phyloP scores from a whole-genome alignment of 2,113 vertebrate species.

The Gobiocypris rarus region DNA sequence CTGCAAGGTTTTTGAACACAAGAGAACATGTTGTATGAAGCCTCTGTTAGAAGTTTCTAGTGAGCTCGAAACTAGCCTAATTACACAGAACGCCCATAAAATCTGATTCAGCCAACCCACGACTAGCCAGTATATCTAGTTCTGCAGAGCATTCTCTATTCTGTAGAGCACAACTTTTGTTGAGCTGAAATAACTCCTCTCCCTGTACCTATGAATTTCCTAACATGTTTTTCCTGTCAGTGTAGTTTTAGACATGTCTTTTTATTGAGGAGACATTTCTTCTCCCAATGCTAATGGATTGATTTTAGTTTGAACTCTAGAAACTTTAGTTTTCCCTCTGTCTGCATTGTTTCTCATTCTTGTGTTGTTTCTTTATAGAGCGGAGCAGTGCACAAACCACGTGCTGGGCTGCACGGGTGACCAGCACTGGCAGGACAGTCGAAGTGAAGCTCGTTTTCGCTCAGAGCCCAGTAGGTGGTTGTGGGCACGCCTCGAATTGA shows the following conservation, averaged over 20 bases:
- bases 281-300: slow-evolving; percentile 23
- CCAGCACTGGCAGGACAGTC: slow-evolving; percentile 36
- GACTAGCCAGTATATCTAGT: background rate
- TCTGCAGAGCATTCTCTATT: slow-evolving; percentile 45
- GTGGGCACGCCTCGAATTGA: slow-evolving; percentile 63
- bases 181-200: slow-evolving; percentile 33
- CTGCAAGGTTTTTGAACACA: background rate
- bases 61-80: background rate
- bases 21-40: background rate
- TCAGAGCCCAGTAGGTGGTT: slow-evolving; percentile 65
- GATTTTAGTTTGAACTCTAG: slow-evolving; percentile 39
- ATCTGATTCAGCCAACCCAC: background rate
- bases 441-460: slow-evolving; percentile 55
- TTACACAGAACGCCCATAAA: background rate
- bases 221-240: slow-evolving; percentile 46
- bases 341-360: slow-evolving; percentile 19
- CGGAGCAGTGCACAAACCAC: background rate
- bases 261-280: slow-evolving; percentile 18
- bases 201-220: slow-evolving; percentile 30
- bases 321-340: slow-evolving; percentile 34
- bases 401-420: slow-evolving; percentile 31
- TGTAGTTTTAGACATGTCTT: slow-evolving; percentile 39
- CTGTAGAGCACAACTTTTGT: slow-evolving; percentile 51
- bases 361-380: slow-evolving; percentile 13
- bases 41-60: background rate